Conservation (phyloP, 2,113 vertebrate genomes). For the Ochotona curzoniae region DNA sequence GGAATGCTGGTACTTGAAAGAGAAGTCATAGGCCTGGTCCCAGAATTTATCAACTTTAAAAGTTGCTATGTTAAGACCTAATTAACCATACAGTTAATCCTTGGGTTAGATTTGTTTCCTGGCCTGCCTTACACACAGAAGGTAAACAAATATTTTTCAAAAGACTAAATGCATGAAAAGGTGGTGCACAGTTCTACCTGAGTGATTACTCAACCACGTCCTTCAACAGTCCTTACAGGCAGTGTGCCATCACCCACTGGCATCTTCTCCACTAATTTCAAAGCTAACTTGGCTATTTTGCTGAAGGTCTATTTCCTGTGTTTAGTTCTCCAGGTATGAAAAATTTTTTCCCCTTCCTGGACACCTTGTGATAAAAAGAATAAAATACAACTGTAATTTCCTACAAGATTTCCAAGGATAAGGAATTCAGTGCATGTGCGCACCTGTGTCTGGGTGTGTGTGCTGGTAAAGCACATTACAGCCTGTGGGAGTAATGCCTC, state of each 20-base stretch:
- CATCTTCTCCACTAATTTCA: background rate
- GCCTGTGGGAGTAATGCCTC: background rate
- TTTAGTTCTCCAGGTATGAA: background rate
- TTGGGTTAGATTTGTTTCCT: background rate
- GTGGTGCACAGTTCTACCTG: background rate
- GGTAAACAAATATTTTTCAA: background rate
- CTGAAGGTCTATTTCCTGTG: background rate
- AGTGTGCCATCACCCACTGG: background rate
- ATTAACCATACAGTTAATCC: background rate
- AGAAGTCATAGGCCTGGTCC: too few relatives aligned
- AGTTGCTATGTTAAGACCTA: background rate
- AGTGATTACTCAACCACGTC: background rate
- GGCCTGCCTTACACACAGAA: background rate
- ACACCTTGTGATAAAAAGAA: background rate
- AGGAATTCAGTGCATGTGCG: background rate
- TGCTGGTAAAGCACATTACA: background rate
- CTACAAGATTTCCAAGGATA: background rate
- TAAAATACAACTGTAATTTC: conserved; percentile 48
- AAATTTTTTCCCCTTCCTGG: background rate
- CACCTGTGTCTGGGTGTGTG: too few relatives aligned
- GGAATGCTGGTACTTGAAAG: too few relatives aligned
- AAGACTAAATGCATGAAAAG: background rate
- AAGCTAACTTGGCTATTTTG: background rate
- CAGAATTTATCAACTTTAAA: background rate
- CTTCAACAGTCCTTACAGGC: background rate